These are phyloP conservation scores for Saccopteryx leptura DNA, from an alignment of 2,113 vertebrate genomes.

Conservation along the genomic window DNA sequence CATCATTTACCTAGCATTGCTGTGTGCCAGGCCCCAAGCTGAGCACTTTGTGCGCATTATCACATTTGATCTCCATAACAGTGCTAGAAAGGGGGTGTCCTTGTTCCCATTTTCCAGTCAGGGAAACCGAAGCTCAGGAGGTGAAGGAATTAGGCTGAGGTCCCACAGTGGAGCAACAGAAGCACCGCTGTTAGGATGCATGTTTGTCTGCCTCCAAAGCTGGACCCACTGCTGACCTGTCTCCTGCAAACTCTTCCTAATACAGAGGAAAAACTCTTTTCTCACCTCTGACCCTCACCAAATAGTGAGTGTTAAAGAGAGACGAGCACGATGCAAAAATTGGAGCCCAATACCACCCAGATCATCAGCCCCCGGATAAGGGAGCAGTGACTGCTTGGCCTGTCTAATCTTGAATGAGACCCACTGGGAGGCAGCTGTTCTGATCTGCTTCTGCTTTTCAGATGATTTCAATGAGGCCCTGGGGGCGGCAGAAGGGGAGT, in stretches of 20 bases:
- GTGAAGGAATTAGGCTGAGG: not conserved
- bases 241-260: not conserved
- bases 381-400: not conserved
- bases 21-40: not conserved
- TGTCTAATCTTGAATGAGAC: not conserved
- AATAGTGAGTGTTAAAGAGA: not conserved
- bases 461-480: constrained; percentile 8
- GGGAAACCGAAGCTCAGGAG: not conserved
- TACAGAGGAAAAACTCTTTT: not conserved
- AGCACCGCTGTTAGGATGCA: not conserved
- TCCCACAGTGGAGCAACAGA: not conserved
- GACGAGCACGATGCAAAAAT: not conserved
- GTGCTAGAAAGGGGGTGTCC: not conserved
- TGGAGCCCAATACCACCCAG: not conserved
- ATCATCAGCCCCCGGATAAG: not conserved
- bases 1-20: not conserved
- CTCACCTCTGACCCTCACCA: not conserved
- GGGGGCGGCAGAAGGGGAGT: not conserved
- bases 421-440: not conserved
- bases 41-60: not conserved
- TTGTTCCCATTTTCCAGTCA: not conserved
- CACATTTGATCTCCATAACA: not conserved
- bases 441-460: constrained; percentile 38
- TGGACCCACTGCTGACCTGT: not conserved
- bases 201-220: not conserved